A percentile compares a stretch with the other conserved stretches of the same genome.
Evolutionary conservation across 2,888 invertebrate species (phyloP).

Genomic region (Tachystola acroxantha): DNA sequence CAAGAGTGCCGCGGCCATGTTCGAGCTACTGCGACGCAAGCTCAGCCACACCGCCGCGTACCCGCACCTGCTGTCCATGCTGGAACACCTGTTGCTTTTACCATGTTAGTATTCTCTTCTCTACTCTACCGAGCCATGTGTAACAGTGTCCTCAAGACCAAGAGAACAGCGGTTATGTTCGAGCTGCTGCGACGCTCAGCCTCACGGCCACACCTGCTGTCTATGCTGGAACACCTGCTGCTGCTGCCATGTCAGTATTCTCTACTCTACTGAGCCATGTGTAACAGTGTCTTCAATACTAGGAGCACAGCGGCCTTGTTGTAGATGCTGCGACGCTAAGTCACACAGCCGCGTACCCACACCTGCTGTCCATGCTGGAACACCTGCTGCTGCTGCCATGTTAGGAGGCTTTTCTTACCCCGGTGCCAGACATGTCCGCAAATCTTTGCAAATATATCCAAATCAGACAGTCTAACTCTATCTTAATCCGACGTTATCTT

Average conservation of each 20-base stretch:
- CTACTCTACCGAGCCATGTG: too few species aligned
- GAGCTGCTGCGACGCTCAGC: conserved; percentile 83
- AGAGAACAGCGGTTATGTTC: conserved; percentile 85
- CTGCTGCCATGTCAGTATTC: conserved; percentile 81
- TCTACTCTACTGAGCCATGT: too few species aligned
- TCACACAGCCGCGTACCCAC: conserved; percentile 95
- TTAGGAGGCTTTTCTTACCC: conserved; percentile 31
- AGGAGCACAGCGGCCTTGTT: conserved; percentile 97
- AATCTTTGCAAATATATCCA: too few species aligned
- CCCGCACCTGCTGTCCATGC: conserved; percentile 92
- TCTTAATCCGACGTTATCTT: too few species aligned
- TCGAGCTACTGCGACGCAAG: conserved; percentile 91
- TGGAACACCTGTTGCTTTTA: conserved; percentile 92
- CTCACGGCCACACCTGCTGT: conserved; percentile 95
- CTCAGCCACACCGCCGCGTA: conserved; percentile 95
- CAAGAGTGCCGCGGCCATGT: conserved; percentile 95
- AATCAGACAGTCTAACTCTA: too few species aligned
- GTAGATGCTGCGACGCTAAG: conserved; percentile 90
- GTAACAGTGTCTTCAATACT: conserved; percentile 82
- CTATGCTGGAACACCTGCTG: conserved; percentile 92
- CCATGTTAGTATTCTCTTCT: conserved; percentile 67
- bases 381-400: conserved; percentile 90
- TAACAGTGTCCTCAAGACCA: conserved; percentile 84
- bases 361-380: conserved; percentile 92
- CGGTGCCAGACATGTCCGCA: too few species aligned